phyloP scores from a whole-genome alignment of 2,113 vertebrate genomes.

The Saccopteryx bilineata region DNA sequence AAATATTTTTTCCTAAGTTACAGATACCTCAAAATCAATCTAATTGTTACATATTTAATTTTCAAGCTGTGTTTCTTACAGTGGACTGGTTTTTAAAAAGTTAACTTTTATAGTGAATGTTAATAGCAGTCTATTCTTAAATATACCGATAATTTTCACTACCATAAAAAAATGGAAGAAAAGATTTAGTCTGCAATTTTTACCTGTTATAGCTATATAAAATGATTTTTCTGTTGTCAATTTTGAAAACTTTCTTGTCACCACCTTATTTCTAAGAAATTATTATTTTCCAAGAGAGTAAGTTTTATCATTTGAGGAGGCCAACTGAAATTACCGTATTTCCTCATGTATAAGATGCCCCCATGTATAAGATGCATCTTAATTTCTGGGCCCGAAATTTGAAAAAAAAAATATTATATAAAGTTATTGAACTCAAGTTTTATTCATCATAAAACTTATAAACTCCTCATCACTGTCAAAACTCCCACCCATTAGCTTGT shows the following conservation, averaged over 20 bases:
- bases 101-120: constrained; percentile 26
- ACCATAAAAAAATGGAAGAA: not conserved
- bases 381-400: no score
- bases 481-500: no score
- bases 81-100: constrained; percentile 12
- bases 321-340: not conserved
- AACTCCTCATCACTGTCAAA: no score
- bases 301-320: constrained; percentile 38
- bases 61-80: constrained; percentile 11
- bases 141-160: constrained; percentile 25
- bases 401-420: no score
- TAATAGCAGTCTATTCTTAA: constrained; percentile 15
- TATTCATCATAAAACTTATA: no score
- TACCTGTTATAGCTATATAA: constrained; percentile 1
- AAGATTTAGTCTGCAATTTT: constrained; percentile 40
- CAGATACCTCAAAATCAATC: not conserved
- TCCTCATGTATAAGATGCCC: no score
- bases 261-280: not conserved
- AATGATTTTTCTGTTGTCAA: constrained; percentile 43
- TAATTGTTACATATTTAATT: constrained; percentile 29
- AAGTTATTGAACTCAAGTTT: no score
- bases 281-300: constrained; percentile 40
- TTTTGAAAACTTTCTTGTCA: not conserved
- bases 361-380: no score
- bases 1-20: constrained; percentile 35